Evolutionary conservation across 2,113 vertebrate genomes (phyloP), one percentile per base, ranked within the genome.

Genomic region (Indicator indicator): DNA sequence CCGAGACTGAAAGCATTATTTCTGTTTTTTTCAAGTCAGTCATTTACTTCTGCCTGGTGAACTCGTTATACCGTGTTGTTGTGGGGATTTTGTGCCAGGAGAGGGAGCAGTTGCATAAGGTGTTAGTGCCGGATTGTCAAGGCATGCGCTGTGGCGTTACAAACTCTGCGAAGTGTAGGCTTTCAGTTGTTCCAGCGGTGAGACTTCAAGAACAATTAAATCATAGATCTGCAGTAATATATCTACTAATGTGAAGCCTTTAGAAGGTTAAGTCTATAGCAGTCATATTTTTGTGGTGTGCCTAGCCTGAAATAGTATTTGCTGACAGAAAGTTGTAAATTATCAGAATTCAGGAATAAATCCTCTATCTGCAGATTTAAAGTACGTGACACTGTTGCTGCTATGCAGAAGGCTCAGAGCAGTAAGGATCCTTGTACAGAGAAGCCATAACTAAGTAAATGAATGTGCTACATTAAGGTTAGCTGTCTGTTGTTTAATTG

Each of bases 21-120:
- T 77, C 27, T 89, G 24, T 70, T 81, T 44, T 16, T 44, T 44
- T 44, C 42, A 16, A 44, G 5, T 44, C 5, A 44, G 15, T 44
- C 42, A 44, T 44, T 44, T 44, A 16, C 42, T 73, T 28, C 17
- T 62, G 2, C 44, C 59, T 26, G 4, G 9, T 11, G 18, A 12
- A 5, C 26, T 56, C 36, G 23, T 52, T 52, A 26, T 12, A 26
- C 50, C 50, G 24, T 46, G 13, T 20, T 46, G 13, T 20, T 40
- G 67, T 91, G 71, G 48, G 24, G 36, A 14, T 21, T 8, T 68
- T 58, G 59, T 81, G 28, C 95, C 96, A 94, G 95, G 36, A 96
- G 96, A 88, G 94, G 96, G 96, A 91, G 95, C 88, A 91, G 62
- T 92, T 94, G 96, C 65, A 77, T 27, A 89, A 77, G 4, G 0